Evolutionary conservation across 2,888 invertebrate species (phyloP).

Genomic region (Melanostoma scalare): DNA sequence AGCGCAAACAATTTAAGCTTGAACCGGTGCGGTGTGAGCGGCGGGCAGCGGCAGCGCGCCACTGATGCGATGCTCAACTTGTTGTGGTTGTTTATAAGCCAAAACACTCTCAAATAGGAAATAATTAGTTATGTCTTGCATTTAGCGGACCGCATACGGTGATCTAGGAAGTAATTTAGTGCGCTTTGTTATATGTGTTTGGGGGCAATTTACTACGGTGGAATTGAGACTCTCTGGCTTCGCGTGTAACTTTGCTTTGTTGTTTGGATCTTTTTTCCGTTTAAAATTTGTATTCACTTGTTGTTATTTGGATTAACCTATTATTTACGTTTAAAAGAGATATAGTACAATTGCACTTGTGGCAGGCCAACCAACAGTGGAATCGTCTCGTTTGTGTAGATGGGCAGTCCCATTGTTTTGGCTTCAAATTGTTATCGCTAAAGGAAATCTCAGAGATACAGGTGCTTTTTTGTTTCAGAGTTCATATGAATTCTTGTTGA

Average conservation of each 20-base stretch:
- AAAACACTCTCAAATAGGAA: constrained; percentile 66
- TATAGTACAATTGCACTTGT: not conserved
- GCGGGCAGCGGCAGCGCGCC: not conserved
- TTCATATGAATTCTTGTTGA: too few species aligned
- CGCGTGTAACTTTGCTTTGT: constrained; percentile 20
- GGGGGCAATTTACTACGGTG: constrained; percentile 63
- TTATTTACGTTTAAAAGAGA: constrained; percentile 31
- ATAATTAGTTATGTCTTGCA: constrained; percentile 72
- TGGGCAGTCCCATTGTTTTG: too few species aligned
- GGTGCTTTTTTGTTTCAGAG: too few species aligned
- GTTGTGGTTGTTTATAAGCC: constrained; percentile 44
- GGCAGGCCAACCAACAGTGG: too few species aligned
- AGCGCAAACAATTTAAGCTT: constrained; percentile 67
- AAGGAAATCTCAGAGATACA: too few species aligned
- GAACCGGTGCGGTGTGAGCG: not conserved
- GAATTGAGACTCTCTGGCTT: constrained; percentile 47
- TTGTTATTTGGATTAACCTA: constrained; percentile 44
- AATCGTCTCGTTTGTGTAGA: too few species aligned
- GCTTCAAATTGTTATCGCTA: too few species aligned
- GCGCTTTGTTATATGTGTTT: constrained; percentile 67
- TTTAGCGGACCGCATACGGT: constrained; percentile 72
- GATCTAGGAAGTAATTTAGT: constrained; percentile 73
- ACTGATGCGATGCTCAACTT: constrained; percentile 53
- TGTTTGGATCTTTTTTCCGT: not conserved
- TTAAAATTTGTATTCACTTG: constrained; percentile 40